A percentile compares a stretch with the other conserved stretches of the same genome.
These are phyloP conservation scores for Lysandra coridon DNA, from an alignment of 2,888 invertebrate species.

Conservation along the genomic window DNA sequence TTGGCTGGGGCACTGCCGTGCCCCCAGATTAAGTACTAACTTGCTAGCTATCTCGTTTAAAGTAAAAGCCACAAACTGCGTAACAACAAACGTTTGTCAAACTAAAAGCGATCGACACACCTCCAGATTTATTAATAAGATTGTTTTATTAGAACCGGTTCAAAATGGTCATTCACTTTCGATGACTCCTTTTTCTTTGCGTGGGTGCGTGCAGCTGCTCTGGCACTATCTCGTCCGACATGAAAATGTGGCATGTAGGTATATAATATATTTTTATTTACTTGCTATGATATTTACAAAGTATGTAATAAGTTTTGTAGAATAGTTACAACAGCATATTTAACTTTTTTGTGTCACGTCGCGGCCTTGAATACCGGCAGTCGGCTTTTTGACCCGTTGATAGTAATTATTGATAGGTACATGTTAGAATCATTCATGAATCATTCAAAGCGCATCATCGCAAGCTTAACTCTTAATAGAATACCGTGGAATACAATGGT, in stretches of 20 bases:
- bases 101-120: not conserved
- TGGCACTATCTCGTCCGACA: too few relatives aligned
- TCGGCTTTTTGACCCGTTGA: not conserved
- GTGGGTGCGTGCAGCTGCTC: too few relatives aligned
- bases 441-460: not conserved
- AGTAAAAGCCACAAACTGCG: too few relatives aligned
- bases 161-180: not conserved
- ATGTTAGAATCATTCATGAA: constrained; percentile 1
- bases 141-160: not conserved
- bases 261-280: too few relatives aligned
- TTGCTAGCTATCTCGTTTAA: too few relatives aligned
- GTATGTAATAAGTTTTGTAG: too few relatives aligned
- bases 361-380: not conserved
- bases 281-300: too few relatives aligned
- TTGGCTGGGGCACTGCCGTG: too few relatives aligned
- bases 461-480: not conserved
- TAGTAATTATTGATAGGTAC: not conserved
- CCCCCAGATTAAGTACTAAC: too few relatives aligned
- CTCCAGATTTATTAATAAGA: not conserved
- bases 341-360: not conserved
- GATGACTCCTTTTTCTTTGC: too few relatives aligned
- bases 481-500: not conserved
- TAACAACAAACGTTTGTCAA: not conserved
- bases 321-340: not conserved
- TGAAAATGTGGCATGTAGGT: too few relatives aligned